Conservation (phyloP, 2,888 invertebrate species). For the Drosophila sordidula region DNA sequence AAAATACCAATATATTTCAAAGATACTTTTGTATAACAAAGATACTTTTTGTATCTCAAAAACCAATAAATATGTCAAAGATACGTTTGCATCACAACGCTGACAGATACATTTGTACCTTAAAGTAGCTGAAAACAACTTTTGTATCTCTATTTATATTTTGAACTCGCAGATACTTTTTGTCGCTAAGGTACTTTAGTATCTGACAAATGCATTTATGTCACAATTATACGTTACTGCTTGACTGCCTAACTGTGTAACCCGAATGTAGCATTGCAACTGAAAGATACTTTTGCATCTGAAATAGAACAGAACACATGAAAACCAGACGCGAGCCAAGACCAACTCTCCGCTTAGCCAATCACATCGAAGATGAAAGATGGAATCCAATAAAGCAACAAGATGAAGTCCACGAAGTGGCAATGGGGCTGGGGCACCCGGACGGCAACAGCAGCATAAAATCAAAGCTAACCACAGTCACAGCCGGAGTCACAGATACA, state of each 20-base stretch:
- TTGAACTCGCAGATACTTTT: no score
- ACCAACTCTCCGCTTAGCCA: constrained; percentile 11
- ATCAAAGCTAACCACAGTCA: constrained; percentile 65
- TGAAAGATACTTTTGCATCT: no score
- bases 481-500: constrained; percentile 32
- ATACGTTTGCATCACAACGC: background rate
- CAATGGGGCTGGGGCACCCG: background rate
- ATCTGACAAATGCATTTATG: no score
- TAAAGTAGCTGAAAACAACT: background rate
- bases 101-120: no score
- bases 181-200: no score
- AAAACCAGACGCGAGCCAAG: background rate
- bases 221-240: no score
- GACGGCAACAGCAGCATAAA: constrained; percentile 32
- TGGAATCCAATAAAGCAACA: constrained; percentile 45
- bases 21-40: background rate
- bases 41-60: background rate
- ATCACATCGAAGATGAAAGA: constrained; percentile 42
- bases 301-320: no score
- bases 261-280: no score
- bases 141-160: background rate
- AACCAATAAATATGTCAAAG: background rate
- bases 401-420: constrained; percentile 50
- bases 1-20: background rate
- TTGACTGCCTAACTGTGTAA: no score